These are phyloP conservation scores for Lasiurus cinereus DNA, from an alignment of 2,113 vertebrate species.

Conservation along the genomic window DNA sequence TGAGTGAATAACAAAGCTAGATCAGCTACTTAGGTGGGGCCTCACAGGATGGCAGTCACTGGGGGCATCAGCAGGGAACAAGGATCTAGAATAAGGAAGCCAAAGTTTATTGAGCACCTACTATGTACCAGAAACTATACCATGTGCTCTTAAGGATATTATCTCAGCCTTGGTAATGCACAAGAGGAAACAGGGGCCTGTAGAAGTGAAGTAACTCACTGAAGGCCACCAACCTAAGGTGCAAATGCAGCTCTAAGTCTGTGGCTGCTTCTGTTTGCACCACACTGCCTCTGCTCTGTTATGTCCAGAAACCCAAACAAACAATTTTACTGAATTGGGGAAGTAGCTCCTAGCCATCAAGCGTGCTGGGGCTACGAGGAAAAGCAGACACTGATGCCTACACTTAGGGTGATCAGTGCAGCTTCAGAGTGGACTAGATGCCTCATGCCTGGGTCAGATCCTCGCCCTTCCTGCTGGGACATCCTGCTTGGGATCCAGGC, in stretches of 20 bases:
- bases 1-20: not conserved
- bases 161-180: not conserved
- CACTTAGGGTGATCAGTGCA: not conserved
- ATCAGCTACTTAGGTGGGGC: not conserved
- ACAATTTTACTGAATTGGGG: not conserved
- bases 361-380: not conserved
- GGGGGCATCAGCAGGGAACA: not conserved
- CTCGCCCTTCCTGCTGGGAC: not conserved
- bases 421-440: fast-evolving
- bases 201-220: not conserved
- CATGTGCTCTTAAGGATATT: not conserved
- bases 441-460: not conserved
- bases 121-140: not conserved
- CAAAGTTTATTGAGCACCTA: not conserved
- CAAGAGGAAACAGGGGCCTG: not conserved
- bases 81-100: not conserved
- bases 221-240: not conserved
- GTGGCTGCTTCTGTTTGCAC: not conserved
- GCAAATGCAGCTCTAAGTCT: not conserved
- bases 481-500: not conserved
- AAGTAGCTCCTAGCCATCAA: not conserved
- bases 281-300: not conserved
- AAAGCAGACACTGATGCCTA: not conserved
- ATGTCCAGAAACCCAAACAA: not conserved
- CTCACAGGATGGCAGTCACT: not conserved